Conservation (phyloP, 1,140 invertebrate genomes). For the Odontomachus brunneus region DNA sequence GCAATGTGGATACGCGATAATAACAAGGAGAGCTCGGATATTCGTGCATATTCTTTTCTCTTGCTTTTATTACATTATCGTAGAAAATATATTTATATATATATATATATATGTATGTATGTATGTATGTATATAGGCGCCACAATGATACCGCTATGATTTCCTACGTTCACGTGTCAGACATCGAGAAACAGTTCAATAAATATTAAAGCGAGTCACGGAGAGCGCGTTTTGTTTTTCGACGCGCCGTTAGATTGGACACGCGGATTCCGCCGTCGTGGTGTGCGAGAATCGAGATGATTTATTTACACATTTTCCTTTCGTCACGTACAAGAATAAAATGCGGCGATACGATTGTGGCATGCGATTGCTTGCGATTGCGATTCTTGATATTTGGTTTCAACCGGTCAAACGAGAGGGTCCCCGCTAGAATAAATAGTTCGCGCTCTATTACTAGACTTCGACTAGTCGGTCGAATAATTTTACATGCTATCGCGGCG, state of each 20-base stretch:
- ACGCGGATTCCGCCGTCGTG: no score
- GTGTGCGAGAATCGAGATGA: no score
- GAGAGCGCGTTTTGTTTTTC: no score
- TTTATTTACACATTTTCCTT: background rate
- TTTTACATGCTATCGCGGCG: constrained; percentile 12
- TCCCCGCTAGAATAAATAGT: constrained; percentile 33
- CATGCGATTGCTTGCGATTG: constrained; percentile 16
- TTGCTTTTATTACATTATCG: background rate
- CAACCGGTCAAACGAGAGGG: background rate
- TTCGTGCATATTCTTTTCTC: background rate
- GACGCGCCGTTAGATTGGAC: no score
- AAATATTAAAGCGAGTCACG: background rate
- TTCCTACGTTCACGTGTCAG: background rate
- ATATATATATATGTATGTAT: no score
- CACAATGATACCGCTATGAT: constrained; percentile 25
- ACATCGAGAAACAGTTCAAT: background rate
- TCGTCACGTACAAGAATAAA: background rate
- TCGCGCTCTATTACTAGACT: constrained; percentile 23
- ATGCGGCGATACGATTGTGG: constrained; percentile 14
- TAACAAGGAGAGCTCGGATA: constrained; percentile 11
- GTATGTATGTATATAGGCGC: constrained; percentile 14
- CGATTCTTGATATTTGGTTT: constrained; percentile 2
- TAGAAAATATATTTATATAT: constrained; percentile 56
- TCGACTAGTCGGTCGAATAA: constrained; percentile 12
- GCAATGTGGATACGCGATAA: background rate